Conservation (phyloP, 2,888 invertebrate genomes). For the Eupelmus urozonus region DNA sequence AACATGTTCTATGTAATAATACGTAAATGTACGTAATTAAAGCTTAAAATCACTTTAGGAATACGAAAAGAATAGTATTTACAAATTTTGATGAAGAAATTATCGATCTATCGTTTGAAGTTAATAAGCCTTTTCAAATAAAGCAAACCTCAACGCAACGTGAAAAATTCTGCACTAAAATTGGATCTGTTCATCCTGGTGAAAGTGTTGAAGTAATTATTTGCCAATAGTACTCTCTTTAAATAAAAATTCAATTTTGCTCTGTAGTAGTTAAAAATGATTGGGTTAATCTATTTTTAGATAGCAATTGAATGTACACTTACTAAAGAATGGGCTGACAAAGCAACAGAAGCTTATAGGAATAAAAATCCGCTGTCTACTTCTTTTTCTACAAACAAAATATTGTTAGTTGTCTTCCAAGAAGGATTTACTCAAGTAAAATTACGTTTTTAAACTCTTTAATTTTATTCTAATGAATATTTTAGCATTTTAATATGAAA, state of each 20-base stretch:
- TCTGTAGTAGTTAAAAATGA: no score
- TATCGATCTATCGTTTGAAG: conserved; percentile 62
- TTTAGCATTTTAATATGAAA: conserved; percentile 5
- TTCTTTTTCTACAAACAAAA: background rate
- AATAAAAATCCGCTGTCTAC: background rate
- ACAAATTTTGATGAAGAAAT: conserved; percentile 62
- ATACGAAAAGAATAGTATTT: conserved; percentile 61
- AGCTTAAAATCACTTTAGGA: conserved; percentile 48
- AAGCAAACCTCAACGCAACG: conserved; percentile 49
- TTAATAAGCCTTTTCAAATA: conserved; percentile 63
- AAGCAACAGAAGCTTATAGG: background rate
- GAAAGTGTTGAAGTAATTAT: conserved; percentile 44
- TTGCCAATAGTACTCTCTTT: no score
- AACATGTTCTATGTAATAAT: background rate
- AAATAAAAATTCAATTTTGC: background rate
- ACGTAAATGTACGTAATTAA: no score
- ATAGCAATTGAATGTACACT: conserved; percentile 60
- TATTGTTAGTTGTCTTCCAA: conserved; percentile 8
- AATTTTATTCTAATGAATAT: background rate
- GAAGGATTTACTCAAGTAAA: conserved; percentile 47
- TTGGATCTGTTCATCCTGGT: conserved; percentile 24
- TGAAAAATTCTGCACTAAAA: conserved; percentile 1
- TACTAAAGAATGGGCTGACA: conserved; percentile 54
- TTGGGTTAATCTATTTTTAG: conserved; percentile 56
- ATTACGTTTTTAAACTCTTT: background rate